Conservation (phyloP, 2,888 invertebrate genomes). For the Cenopis cana region DNA sequence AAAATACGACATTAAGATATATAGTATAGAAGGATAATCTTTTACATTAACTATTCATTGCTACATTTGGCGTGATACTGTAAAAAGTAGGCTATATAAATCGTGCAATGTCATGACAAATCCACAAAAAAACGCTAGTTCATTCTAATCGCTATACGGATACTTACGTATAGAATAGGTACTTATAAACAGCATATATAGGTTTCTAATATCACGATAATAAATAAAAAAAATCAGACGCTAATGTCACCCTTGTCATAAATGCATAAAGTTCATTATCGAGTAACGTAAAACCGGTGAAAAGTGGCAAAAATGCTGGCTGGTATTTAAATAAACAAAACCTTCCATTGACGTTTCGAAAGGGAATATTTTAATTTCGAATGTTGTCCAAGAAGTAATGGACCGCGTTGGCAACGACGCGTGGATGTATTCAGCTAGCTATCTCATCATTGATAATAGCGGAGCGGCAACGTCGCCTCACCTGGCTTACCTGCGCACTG, state of each 20-base stretch:
- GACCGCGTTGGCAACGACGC: slow-evolving; percentile 66
- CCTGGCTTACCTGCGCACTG: slow-evolving; percentile 82
- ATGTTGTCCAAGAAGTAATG: slow-evolving; percentile 59
- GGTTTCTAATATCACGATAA: slow-evolving; percentile 41
- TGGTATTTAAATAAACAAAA: slow-evolving; percentile 37
- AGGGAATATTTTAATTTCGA: slow-evolving; percentile 50
- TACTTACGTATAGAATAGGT: slow-evolving; percentile 28
- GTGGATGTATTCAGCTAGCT: slow-evolving; percentile 71
- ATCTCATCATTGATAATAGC: slow-evolving; percentile 83
- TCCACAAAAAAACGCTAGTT: slow-evolving; percentile 9
- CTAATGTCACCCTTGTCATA: not conserved
- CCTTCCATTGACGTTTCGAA: slow-evolving; percentile 59
- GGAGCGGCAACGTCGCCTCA: slow-evolving; percentile 84
- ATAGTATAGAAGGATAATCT: not conserved
- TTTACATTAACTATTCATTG: slow-evolving; percentile 3
- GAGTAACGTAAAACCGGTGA: slow-evolving; percentile 4
- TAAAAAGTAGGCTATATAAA: not conserved
- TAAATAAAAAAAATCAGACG: slow-evolving; percentile 19
- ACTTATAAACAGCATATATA: slow-evolving; percentile 35
- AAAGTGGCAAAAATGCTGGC: slow-evolving; percentile 37
- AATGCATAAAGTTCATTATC: not conserved
- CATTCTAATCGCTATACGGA: slow-evolving; percentile 8
- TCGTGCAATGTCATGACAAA: not conserved
- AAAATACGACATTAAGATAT: not conserved
- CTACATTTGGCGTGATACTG: not conserved